These are phyloP conservation scores for Rhabdomys dilectus DNA, from an alignment of 2,113 vertebrate species.

Conservation along the genomic window DNA sequence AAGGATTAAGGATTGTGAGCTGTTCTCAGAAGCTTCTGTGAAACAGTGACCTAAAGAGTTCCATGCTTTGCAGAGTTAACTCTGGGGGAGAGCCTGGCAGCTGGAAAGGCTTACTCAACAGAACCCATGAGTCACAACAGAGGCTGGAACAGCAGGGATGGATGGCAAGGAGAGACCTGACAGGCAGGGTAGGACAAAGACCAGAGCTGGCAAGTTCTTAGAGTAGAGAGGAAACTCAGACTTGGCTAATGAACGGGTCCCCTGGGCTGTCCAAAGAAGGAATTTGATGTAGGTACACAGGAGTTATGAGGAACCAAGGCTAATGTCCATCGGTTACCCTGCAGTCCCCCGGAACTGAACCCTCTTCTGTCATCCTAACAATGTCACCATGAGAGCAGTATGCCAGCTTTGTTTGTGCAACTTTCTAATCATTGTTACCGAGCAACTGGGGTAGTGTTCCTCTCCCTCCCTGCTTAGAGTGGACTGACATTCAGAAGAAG, in stretches of 20 bases:
- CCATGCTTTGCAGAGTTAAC: neutral
- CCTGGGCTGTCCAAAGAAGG: constrained; percentile 22
- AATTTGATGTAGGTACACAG: constrained; percentile 38
- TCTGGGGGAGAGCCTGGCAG: constrained; percentile 7
- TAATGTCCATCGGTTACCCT: constrained; percentile 7
- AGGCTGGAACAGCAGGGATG: neutral
- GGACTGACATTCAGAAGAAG: constrained; percentile 10
- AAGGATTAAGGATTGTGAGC: neutral
- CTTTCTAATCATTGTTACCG: neutral
- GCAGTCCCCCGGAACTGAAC: neutral
- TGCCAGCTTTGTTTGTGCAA: constrained; percentile 8
- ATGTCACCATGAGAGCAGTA: constrained; percentile 35
- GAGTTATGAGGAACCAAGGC: constrained; percentile 39
- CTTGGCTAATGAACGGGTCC: constrained; percentile 31
- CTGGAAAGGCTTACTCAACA: neutral
- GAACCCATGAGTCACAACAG: neutral
- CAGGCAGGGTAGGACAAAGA: neutral
- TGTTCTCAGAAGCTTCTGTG: constrained; percentile 10
- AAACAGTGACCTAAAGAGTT: neutral
- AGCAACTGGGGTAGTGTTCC: neutral
- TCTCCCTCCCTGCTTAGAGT: constrained; percentile 14
- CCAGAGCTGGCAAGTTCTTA: neutral
- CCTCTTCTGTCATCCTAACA: constrained; percentile 19
- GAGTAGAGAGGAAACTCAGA: neutral
- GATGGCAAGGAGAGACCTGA: neutral